A percentile compares a stretch with the other conserved stretches of the same genome.
Evolutionary conservation across 2,888 invertebrate genomes (phyloP).

Genomic region (Corythucha ciliata): DNA sequence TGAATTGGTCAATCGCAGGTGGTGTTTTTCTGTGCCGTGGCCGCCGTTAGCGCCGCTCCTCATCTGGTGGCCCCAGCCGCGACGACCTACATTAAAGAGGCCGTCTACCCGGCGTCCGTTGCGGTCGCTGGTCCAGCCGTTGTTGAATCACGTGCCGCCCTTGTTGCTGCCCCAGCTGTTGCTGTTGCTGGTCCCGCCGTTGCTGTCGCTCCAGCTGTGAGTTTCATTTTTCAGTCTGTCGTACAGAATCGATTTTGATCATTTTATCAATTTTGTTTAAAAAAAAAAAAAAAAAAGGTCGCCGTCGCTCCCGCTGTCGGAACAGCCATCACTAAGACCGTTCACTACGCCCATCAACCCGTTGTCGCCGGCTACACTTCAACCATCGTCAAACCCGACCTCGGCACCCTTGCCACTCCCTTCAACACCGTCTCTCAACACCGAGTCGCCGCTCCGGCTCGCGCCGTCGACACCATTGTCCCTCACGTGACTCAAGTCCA

Average conservation of each 20-base stretch:
- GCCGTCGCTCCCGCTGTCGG: conserved; percentile 31
- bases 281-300: too few relatives aligned
- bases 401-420: conserved; percentile 36
- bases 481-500: conserved; percentile 40
- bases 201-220: conserved; percentile 37
- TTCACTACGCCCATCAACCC: conserved; percentile 39
- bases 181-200: conserved; percentile 15
- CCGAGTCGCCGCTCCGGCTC: conserved; percentile 39
- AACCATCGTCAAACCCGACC: conserved; percentile 39
- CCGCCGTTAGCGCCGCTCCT: conserved; percentile 20
- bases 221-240: conserved; percentile 44
- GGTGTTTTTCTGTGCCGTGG: conserved; percentile 24
- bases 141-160: conserved; percentile 27
- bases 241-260: too few relatives aligned
- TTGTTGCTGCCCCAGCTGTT: conserved; percentile 26
- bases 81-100: conserved; percentile 39
- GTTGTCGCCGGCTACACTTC: conserved; percentile 40
- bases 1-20: conserved; percentile 12
- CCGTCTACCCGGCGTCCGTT: conserved; percentile 36
- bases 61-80: conserved; percentile 19
- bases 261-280: too few relatives aligned
- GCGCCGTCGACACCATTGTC: conserved; percentile 39
- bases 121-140: conserved; percentile 26
- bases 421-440: conserved; percentile 36
- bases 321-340: conserved; percentile 37